Evolutionary conservation across 2,888 invertebrate genomes (phyloP).

Genomic region (Steinernema carpocapsae): DNA sequence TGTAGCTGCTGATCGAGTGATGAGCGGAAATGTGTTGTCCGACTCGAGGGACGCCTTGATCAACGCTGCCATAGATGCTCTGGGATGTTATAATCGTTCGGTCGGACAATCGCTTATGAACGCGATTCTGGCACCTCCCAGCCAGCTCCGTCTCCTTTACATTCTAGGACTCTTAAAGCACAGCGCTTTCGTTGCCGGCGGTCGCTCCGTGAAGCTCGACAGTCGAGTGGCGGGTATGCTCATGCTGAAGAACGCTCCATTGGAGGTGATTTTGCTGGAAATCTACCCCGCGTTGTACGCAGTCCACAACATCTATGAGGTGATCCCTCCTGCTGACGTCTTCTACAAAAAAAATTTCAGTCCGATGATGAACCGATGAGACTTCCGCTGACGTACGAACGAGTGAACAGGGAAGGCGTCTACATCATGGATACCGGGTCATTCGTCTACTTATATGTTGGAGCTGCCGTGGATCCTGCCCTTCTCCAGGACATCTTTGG

Average conservation of each 20-base stretch:
- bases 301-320: slow-evolving; percentile 74
- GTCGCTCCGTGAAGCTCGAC: slow-evolving; percentile 85
- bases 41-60: slow-evolving; percentile 96
- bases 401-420: slow-evolving; percentile 80
- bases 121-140: slow-evolving; percentile 45
- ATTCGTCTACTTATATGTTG: slow-evolving; percentile 82
- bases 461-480: slow-evolving; percentile 79
- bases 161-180: slow-evolving; percentile 87
- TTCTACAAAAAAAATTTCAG: slow-evolving; percentile 35
- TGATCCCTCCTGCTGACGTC: slow-evolving; percentile 9
- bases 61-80: slow-evolving; percentile 89
- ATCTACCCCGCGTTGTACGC: slow-evolving; percentile 92
- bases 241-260: slow-evolving; percentile 85
- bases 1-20: slow-evolving; percentile 86
- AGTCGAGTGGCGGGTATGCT: slow-evolving; percentile 92
- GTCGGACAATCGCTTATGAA: slow-evolving; percentile 45
- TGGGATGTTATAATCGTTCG: slow-evolving; percentile 72
- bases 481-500: slow-evolving; percentile 82
- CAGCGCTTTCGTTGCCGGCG: slow-evolving; percentile 83
- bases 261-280: slow-evolving; percentile 80
- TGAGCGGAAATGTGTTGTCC: slow-evolving; percentile 77
- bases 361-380: slow-evolving; percentile 75
- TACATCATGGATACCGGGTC: slow-evolving; percentile 89
- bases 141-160: slow-evolving; percentile 79
- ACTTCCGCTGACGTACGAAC: slow-evolving; percentile 82